Evolutionary conservation across 1,140 invertebrate species (phyloP), one percentile per base, ranked within the genome.

Genomic region (Caenorhabditis brenneri): DNA sequence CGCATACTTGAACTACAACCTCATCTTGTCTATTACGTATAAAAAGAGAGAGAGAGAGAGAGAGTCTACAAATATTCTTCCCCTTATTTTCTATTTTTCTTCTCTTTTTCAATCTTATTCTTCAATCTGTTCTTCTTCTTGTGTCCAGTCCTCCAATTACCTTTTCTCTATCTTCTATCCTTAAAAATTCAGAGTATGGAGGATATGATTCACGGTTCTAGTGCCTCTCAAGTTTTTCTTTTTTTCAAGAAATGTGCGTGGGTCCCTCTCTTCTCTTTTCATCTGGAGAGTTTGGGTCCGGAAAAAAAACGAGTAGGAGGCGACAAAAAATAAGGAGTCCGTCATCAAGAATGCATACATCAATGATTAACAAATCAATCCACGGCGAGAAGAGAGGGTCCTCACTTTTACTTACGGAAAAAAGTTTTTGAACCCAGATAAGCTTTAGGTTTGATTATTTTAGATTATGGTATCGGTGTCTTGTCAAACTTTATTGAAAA

Each of bases 361-460:
- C 33, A 74, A 42, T 74, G 65, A 74, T 74, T 74, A 74, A 74
- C 19, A 74, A 74, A 74, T 74, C 65, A 74, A 74, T 74, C 22
- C 65, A 10, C 22, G 22, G 46, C n/a, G 6, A 27, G 22, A 2
- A 22, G 5, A 42, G 12, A 42, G 39, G 12, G 12, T 12, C 39
- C n/a, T n/a, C 39, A 42, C 39, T 42, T 42, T 42, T 12, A 42
- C 39, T 42, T 42, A 42, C n/a, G n/a, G n/a, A n/a, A 24, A n/a
- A 9, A 58, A n/a, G n/a, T n/a, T n/a, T n/a, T n/a, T n/a, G n/a
- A n/a, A n/a, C n/a, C n/a, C n/a, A n/a, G n/a, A n/a, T n/a, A n/a
- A n/a, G n/a, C n/a, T n/a, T n/a, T n/a, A n/a, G n/a, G n/a, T n/a
- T n/a, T n/a, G n/a, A n/a, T n/a, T n/a, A n/a, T n/a, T n/a, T n/a